Base-by-base conservation (phyloP, 1,140 invertebrate species). In the Olivierus martensii region DNA sequence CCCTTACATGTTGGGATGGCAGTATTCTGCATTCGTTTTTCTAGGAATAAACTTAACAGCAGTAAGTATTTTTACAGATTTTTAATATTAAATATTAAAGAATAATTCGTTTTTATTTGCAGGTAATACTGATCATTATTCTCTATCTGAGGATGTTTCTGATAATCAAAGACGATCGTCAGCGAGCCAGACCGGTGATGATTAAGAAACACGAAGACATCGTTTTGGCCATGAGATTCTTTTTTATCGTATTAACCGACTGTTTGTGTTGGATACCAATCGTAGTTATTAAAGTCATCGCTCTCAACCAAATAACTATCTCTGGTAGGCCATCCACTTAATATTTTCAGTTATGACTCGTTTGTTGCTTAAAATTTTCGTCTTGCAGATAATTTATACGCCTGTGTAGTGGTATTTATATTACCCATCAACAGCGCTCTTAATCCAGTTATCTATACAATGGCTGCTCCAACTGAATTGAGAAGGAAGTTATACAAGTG, bases 371-470 rank as follows among this genome's bases (percentile, higher is more conserved):
- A n/a, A 9, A 5, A 18, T 18, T 7, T 18, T 41, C 14, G 14
- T 19, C 9, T 49, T 45, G 9, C n/a, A 58, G 56, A 54, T 43
- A 51, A 46, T 41, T 34, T 58, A 2, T 78, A 82, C 61, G 80
- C 80, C 10, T 84, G 82, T 80, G 67, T 86, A 1, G 79, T 83
- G 0, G 76, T 87, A 6, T 84, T 86, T 53, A 74, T 87, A 41
- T 62, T 87, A 9, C 84, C 84, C 0, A 72, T 87, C 0, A 87
- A 87, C 65, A 81, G 81, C 0, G 81, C 83, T 1, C 69, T 85
- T 0, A 87, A 87, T 68, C 84, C 84, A 1, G 63, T 86, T 2
- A 67, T 87, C 0, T 87, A 87, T 61, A 87, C 83, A 6, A 81
- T 87, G 48, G 83, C 83, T 0, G 82, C 81, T 4, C 78, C 79